Conservation (phyloP, 2,797 vertebrate genomes). For the Cyclopterus lumpus region DNA sequence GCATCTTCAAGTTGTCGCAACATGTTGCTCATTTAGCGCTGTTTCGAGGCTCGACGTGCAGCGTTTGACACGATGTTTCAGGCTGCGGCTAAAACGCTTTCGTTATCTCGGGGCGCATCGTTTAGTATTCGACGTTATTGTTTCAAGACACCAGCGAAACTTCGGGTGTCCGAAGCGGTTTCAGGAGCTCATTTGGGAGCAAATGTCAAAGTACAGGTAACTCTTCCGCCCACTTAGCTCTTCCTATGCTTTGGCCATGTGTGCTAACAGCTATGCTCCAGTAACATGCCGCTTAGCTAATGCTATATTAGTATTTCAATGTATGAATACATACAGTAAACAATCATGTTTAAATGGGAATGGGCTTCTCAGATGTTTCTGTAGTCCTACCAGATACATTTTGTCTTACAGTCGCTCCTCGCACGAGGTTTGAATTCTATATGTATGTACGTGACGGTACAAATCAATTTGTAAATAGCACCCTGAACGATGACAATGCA, state of each 20-base stretch:
- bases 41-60: background rate
- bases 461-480: background rate
- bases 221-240: fast-evolving
- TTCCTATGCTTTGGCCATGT: background rate
- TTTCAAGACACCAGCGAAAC: slow-evolving; percentile 43
- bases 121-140: slow-evolving; percentile 54
- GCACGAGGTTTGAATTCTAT: too few relatives aligned
- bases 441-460: background rate
- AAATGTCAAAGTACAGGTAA: slow-evolving; percentile 72
- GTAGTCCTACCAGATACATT: too few relatives aligned
- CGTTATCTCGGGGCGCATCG: slow-evolving; percentile 5
- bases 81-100: slow-evolving; percentile 38
- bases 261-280: background rate
- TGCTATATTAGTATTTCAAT: too few relatives aligned
- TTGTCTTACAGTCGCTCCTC: too few relatives aligned
- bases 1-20: fast-evolving
- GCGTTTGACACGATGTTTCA: slow-evolving; percentile 55
- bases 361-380: background rate
- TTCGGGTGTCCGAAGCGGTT: slow-evolving; percentile 65
- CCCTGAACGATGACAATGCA: background rate
- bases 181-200: slow-evolving; percentile 48
- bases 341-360: too few relatives aligned
- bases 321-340: background rate
- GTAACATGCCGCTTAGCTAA: background rate
- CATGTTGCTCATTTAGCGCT: background rate